Percentiles rank a stretch among this genome's conserved stretches.
Conservation (phyloP, 2,113 vertebrate genomes). For the Rhipidura dahli region DNA sequence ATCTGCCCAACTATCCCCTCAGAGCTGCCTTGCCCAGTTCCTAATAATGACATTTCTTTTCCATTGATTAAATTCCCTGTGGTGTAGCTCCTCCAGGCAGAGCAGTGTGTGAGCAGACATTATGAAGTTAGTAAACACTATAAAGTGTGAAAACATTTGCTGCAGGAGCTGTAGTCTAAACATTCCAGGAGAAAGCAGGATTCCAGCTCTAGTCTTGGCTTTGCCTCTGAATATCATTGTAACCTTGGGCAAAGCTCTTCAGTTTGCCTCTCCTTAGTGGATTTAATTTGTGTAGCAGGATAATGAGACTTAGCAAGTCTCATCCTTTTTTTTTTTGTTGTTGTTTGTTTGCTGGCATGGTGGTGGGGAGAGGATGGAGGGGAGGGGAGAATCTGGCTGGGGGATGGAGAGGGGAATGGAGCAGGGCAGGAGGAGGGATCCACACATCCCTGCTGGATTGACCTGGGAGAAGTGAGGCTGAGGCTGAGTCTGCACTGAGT, state of each 20-base stretch:
- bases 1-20: not conserved
- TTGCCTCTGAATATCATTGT: constrained; percentile 67
- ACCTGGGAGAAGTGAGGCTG: not conserved
- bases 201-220: constrained; percentile 66
- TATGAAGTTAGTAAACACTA: constrained; percentile 66
- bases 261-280: constrained; percentile 47
- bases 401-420: not conserved
- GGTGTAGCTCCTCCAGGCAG: constrained; percentile 21
- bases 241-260: constrained; percentile 65
- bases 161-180: constrained; percentile 68
- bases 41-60: constrained; percentile 13
- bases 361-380: not conserved
- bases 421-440: not conserved
- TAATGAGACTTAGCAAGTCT: constrained; percentile 1
- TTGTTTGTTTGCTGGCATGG: not conserved
- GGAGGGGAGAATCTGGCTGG: not conserved
- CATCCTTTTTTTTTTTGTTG: not conserved
- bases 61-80: constrained; percentile 3
- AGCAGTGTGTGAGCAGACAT: constrained; percentile 55
- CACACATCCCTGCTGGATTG: not conserved
- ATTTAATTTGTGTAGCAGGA: constrained; percentile 33
- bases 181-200: constrained; percentile 62
- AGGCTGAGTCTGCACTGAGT: not conserved
- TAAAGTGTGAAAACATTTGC: constrained; percentile 68
- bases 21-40: not conserved